These are phyloP conservation scores for Kryptolebias marmoratus DNA, from an alignment of 2,113 vertebrate genomes.

Conservation along the genomic window DNA sequence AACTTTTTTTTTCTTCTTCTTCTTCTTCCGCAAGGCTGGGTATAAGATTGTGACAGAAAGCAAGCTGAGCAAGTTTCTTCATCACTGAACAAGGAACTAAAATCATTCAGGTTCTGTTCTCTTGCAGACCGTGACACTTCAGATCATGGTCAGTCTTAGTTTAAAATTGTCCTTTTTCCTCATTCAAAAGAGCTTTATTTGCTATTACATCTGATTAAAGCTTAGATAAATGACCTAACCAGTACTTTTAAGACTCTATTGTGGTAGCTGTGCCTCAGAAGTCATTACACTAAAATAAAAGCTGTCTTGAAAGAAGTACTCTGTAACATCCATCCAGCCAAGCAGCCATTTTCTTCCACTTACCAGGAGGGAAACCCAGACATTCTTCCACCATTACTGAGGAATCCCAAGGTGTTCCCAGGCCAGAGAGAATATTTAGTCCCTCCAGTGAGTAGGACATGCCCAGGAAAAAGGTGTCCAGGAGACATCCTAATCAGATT, in stretches of 20 bases:
- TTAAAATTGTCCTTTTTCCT: background rate
- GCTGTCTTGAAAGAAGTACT: background rate
- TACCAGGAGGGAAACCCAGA: background rate
- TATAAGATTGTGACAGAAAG: conserved; percentile 21
- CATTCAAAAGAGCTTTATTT: background rate
- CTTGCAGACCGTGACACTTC: background rate
- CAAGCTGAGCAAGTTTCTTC: conserved; percentile 10
- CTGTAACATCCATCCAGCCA: no score
- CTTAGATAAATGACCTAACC: conserved; percentile 4
- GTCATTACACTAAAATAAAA: conserved; percentile 18
- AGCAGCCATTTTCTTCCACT: no score
- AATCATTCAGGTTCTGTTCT: conserved; percentile 9
- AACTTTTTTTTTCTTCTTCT: background rate
- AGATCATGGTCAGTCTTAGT: conserved; percentile 1
- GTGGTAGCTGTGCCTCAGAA: conserved; percentile 17
- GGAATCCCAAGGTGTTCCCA: background rate
- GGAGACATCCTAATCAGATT: no score
- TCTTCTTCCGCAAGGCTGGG: background rate
- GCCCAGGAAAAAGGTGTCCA: no score
- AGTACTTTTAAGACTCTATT: conserved; percentile 1
- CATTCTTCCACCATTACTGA: background rate
- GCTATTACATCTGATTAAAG: background rate
- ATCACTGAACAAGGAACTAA: background rate
- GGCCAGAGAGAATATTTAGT: background rate
- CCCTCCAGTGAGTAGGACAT: background rate